A percentile compares a stretch with the other conserved stretches of the same genome.
These are phyloP conservation scores for Corapipo altera DNA, from an alignment of 2,113 vertebrate species.

Conservation along the genomic window DNA sequence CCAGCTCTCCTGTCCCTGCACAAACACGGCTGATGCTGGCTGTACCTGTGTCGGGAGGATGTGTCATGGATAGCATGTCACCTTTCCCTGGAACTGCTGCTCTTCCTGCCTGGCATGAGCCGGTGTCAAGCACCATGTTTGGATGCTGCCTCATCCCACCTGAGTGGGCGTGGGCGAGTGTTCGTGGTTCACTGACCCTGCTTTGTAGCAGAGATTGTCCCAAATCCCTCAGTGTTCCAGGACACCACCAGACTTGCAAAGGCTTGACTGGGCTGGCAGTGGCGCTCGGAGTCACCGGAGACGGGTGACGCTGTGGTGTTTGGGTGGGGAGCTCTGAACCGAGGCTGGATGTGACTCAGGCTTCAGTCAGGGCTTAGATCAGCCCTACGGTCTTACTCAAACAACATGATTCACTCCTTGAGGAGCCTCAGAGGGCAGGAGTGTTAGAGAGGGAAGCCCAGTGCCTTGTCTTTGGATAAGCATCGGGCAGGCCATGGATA, in stretches of 20 bases:
- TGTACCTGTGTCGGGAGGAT: not conserved
- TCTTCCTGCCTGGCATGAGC: not conserved
- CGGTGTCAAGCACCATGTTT: accelerated
- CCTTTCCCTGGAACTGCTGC: not conserved
- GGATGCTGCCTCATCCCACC: not conserved
- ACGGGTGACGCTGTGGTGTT: accelerated
- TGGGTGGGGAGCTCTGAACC: not conserved
- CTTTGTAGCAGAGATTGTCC: not conserved
- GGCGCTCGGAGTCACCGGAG: accelerated
- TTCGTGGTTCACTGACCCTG: accelerated
- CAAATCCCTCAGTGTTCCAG: accelerated
- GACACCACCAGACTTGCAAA: not conserved
- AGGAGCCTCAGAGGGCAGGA: not conserved
- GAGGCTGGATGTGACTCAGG: not conserved
- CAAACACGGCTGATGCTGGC: accelerated
- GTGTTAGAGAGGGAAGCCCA: not conserved
- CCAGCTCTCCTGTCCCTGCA: not conserved
- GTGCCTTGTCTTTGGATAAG: not conserved
- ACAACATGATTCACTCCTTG: accelerated
- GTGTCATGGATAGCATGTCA: accelerated
- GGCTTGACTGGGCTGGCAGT: not conserved
- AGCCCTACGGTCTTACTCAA: not conserved
- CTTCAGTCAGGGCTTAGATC: not conserved
- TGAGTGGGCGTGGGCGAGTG: accelerated
- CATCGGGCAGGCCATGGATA: accelerated